phyloP scores from a whole-genome alignment of 2,888 invertebrate genomes.

The Rhyacophila evoluta region DNA sequence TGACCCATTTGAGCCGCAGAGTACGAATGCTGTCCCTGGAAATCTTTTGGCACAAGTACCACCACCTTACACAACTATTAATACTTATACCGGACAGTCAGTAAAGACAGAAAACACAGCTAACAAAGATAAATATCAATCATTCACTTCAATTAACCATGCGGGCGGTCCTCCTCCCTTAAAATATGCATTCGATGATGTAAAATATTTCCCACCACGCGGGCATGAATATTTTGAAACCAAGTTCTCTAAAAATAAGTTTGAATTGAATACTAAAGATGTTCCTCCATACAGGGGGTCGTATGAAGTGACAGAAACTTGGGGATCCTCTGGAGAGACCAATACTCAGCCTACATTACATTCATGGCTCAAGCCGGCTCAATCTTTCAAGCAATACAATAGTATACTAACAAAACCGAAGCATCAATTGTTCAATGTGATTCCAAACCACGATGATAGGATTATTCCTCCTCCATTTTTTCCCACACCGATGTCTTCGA shows the following conservation, averaged over 20 bases:
- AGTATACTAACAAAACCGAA: constrained; percentile 60
- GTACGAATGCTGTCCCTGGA: constrained; percentile 56
- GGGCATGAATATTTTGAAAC: constrained; percentile 52
- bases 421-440: constrained; percentile 64
- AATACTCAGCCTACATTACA: constrained; percentile 61
- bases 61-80: constrained; percentile 59
- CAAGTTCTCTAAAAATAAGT: constrained; percentile 55
- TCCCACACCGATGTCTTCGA: constrained; percentile 39
- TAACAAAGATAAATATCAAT: constrained; percentile 43
- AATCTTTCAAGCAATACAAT: constrained; percentile 58
- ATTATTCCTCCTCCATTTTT: constrained; percentile 34
- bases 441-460: constrained; percentile 59
- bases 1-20: constrained; percentile 50
- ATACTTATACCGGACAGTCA: constrained; percentile 31
- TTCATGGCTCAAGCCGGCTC: constrained; percentile 63
- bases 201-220: constrained; percentile 59
- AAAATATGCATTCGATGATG: constrained; percentile 60
- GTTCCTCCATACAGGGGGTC: constrained; percentile 58
- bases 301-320: constrained; percentile 66
- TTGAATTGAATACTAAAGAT: constrained; percentile 17
- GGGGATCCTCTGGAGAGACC: constrained; percentile 60
- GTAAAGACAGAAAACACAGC: constrained; percentile 32
- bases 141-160: constrained; percentile 35
- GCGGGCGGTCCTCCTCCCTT: constrained; percentile 56
- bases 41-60: constrained; percentile 58